These are phyloP conservation scores for Sarcophaga caerulescens DNA, from an alignment of 2,888 invertebrate genomes.

Conservation along the genomic window DNA sequence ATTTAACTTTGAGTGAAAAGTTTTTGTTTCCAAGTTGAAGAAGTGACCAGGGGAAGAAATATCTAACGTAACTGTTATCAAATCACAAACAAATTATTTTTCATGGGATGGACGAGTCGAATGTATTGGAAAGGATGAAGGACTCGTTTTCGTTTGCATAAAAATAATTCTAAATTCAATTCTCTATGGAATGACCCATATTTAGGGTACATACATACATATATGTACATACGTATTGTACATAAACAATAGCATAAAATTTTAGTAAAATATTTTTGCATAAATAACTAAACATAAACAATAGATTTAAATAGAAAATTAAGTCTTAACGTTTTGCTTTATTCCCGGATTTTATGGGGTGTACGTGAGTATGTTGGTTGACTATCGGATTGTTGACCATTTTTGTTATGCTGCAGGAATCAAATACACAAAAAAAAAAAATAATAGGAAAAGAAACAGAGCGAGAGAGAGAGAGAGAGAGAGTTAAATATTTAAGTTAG, in stretches of 20 bases:
- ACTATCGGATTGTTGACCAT: background rate
- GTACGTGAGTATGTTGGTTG: background rate
- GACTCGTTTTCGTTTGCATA: too few species aligned
- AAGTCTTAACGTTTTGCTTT: slow-evolving; percentile 65
- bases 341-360: slow-evolving; percentile 7
- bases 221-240: background rate
- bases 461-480: background rate
- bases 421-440: background rate
- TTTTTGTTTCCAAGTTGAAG: too few species aligned
- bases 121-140: too few species aligned
- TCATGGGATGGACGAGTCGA: too few species aligned
- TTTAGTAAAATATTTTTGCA: slow-evolving; percentile 66
- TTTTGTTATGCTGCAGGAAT: slow-evolving; percentile 3
- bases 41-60: too few species aligned
- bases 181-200: slow-evolving; percentile 37
- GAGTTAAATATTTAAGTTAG: background rate
- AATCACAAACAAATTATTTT: too few species aligned
- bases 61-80: too few species aligned
- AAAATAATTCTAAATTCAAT: too few species aligned
- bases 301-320: slow-evolving; percentile 67
- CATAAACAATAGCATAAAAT: slow-evolving; percentile 62
- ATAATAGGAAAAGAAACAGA: background rate
- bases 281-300: slow-evolving; percentile 67
- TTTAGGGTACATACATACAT: slow-evolving; percentile 4
- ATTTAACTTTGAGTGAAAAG: too few species aligned